Evolutionary conservation across 2,113 vertebrate genomes (phyloP), one percentile per base, ranked within the genome.

Genomic region (Phrynosoma platyrhinos): DNA sequence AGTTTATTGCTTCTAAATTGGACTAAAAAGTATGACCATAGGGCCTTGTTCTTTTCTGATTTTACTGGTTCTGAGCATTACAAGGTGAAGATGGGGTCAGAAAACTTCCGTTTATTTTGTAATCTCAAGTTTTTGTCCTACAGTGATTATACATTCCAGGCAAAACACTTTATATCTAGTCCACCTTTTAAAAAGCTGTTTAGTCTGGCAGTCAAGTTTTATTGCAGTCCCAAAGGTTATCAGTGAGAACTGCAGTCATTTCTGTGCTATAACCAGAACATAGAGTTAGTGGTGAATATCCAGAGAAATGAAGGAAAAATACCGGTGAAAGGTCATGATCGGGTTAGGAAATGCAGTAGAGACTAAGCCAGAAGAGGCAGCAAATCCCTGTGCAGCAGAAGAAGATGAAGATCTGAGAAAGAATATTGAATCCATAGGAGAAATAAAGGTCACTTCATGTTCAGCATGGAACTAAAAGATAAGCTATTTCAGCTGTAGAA

Each of bases 401-500:
- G 47, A 93, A 87, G 92, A 87, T 13, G 64, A 52, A 90, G 84
- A 68, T 86, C 86, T 12, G 86, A 88, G 83, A 1, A 52, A 78
- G 85, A 83, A 86, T 64, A 85, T 53, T 79, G 0, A 4, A 40
- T 90, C 72, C 80, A 82, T 80, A 83, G 82, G 58, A 86, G 88
- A 85, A 58, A 0, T 83, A 81, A 86, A 30, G 0, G 87, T 93
- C 89, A 88, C 77, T 87, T 66, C 72, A 82, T 18, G 79, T 75
- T 53, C 58, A 83, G 16, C 20, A 47, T 5, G 68, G 40, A 5
- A 80, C 1, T 1, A 85, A 0, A 89, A 74, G 83, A 74, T 66
- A 87, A 90, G 77, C 66, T 83, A 84, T 0, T 88, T 90, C 92
- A 96, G 89, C 84, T 91, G 87, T 62, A 85, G 79, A 58, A 92